Evolutionary conservation across 1,140 invertebrate species (phyloP), one percentile per base, ranked within the genome.

Genomic region (Drosophila aff.): DNA sequence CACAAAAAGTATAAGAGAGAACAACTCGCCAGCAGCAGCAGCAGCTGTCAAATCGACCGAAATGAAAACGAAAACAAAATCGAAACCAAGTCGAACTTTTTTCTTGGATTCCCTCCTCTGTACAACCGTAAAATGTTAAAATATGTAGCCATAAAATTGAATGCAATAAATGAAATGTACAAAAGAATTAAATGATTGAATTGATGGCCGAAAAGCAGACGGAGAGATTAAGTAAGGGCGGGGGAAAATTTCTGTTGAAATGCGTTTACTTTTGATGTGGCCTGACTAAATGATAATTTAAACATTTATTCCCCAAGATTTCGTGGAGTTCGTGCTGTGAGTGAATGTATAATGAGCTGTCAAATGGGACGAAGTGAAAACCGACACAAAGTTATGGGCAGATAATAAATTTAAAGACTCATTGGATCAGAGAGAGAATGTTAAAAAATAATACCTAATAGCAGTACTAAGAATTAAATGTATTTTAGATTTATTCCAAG

Each of bases 61-160:
- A 89, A 71, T 65, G 72, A 87, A 86, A 87, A 76, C 81, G 52
- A 87, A 83, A 83, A 43, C 63, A 40, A 78, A 84, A 78, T 49
- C 67, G 76, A 87, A 89, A 80, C 71, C 59, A 72, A 83, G 69
- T 63, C 62, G 68, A 89, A 68, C 68, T 77, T 33, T 58, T 62
- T 55, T 31, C 36, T 71, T 58, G 28, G 41, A 64, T 63, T 55
- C 47, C 26, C 49, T 50, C 47, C 57, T 18, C 53, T 53, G 38
- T 36, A 15, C 46, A 44, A 44, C 47, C 77, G 60, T 81, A 65
- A 76, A 81, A 72, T 86, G 72, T 66, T 81, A 84, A 89, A 84
- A 79, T 81, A 84, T 87, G 84, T 89, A 81, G 84, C 84, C 84
- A 75, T 89, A 84, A 89, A 87, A 89, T 81, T 64, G 66, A 81